Evolutionary conservation across 2,888 invertebrate genomes (phyloP).

Genomic region (Bellardia bayeri): DNA sequence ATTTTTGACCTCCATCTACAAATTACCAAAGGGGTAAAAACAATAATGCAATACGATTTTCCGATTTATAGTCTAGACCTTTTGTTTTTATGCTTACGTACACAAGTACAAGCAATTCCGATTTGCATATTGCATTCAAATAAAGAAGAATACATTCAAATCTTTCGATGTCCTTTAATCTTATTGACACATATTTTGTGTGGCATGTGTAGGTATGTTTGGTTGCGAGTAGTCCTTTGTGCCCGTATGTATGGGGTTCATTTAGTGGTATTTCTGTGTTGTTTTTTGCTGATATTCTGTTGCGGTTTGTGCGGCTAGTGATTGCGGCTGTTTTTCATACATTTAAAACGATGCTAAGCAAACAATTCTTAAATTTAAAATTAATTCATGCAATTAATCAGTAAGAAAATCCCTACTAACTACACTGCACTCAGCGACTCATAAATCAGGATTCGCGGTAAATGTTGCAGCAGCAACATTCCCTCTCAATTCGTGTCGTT

Average conservation of each 20-base stretch:
- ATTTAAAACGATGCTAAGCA: slow-evolving; percentile 68
- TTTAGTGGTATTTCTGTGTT: slow-evolving; percentile 12
- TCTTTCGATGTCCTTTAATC: slow-evolving; percentile 45
- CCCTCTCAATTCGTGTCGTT: slow-evolving; percentile 8
- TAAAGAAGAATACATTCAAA: slow-evolving; percentile 31
- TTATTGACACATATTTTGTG: slow-evolving; percentile 56
- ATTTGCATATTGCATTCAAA: slow-evolving; percentile 26
- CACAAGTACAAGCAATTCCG: background rate
- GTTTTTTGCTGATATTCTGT: slow-evolving; percentile 38
- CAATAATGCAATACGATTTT: slow-evolving; percentile 3
- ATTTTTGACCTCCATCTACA: background rate
- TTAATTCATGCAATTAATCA: slow-evolving; percentile 73
- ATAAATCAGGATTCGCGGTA: slow-evolving; percentile 73
- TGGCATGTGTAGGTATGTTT: background rate
- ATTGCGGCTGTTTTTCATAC: slow-evolving; percentile 52
- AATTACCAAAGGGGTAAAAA: background rate
- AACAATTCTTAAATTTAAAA: slow-evolving; percentile 71
- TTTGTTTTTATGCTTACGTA: slow-evolving; percentile 3
- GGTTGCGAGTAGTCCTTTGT: background rate
- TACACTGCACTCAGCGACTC: slow-evolving; percentile 69
- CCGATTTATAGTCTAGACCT: slow-evolving; percentile 46
- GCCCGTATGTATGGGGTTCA: slow-evolving; percentile 10
- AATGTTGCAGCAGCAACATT: slow-evolving; percentile 39
- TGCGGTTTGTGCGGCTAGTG: slow-evolving; percentile 66
- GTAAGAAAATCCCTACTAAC: slow-evolving; percentile 71